Conservation (phyloP, 1,140 invertebrate species). For the Drosophila bipectinata region DNA sequence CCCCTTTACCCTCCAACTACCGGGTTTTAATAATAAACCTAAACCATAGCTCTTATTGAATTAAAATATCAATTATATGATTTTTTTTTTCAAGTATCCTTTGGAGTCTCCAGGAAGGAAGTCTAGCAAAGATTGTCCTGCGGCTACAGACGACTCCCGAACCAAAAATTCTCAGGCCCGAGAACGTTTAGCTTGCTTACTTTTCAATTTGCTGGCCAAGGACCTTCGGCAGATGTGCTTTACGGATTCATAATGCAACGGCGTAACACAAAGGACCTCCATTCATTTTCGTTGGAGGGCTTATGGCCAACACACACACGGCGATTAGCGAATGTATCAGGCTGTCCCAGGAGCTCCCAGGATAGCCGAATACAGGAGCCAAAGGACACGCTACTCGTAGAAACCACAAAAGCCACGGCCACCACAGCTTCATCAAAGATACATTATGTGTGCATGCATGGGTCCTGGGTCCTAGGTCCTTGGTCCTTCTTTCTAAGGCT, state of each 20-base stretch:
- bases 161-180: slow-evolving; percentile 40
- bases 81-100: neutral
- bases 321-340: slow-evolving; percentile 57
- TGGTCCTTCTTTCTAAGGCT: neutral
- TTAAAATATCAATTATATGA: neutral
- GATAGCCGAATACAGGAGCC: neutral
- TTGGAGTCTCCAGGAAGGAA: slow-evolving; percentile 43
- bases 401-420: slow-evolving; percentile 32
- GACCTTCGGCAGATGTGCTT: slow-evolving; percentile 45
- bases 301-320: slow-evolving; percentile 36
- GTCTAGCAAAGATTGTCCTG: slow-evolving; percentile 38
- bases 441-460: slow-evolving; percentile 46
- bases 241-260: slow-evolving; percentile 60
- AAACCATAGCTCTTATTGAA: no score
- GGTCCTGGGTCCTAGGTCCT: neutral
- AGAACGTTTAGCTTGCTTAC: slow-evolving; percentile 76
- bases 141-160: slow-evolving; percentile 62
- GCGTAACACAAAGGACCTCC: slow-evolving; percentile 48
- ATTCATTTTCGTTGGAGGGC: slow-evolving; percentile 14
- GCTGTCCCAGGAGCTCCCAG: neutral
- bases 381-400: neutral
- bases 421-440: slow-evolving; percentile 50
- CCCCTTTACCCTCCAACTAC: neutral
- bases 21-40: neutral
- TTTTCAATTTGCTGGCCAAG: slow-evolving; percentile 59